These are phyloP conservation scores for Mallotus villosus DNA, from an alignment of 2,797 vertebrate genomes.

Conservation along the genomic window DNA sequence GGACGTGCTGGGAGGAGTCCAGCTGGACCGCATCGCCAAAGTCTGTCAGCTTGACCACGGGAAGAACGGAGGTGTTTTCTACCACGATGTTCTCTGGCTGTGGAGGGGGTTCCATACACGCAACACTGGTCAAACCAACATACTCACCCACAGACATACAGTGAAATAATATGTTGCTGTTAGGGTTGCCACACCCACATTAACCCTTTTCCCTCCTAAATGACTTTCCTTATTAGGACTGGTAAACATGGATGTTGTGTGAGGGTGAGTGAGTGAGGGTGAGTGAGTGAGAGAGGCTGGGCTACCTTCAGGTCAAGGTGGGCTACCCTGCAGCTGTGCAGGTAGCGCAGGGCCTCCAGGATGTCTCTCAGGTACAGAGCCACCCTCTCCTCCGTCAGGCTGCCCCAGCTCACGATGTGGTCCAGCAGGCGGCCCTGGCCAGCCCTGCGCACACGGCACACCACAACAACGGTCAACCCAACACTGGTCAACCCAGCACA, in stretches of 20 bases:
- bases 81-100: slow-evolving; percentile 98
- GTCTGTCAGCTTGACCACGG: slow-evolving; percentile 88
- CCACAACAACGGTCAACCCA: too few species aligned
- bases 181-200: too few species aligned
- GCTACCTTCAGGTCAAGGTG: slow-evolving; percentile 97
- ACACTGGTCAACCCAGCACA: not conserved
- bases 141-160: too few species aligned
- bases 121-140: too few species aligned
- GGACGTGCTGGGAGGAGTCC: slow-evolving; percentile 86
- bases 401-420: slow-evolving; percentile 95
- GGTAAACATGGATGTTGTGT: too few species aligned
- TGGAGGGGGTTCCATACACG: slow-evolving; percentile 25
- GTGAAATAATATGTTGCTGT: too few species aligned
- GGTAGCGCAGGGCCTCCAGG: slow-evolving; percentile 95
- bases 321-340: slow-evolving; percentile 93
- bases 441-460: slow-evolving; percentile 70
- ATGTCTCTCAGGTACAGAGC: slow-evolving; percentile 87
- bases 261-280: not conserved
- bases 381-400: slow-evolving; percentile 95
- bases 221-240: too few species aligned
- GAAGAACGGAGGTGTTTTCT: slow-evolving; percentile 83
- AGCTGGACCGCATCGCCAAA: slow-evolving; percentile 94
- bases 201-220: too few species aligned
- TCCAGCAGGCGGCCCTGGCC: slow-evolving; percentile 96
- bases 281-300: too few species aligned